Conservation (phyloP, 2,113 vertebrate species). For the Oryzias melastigma region DNA sequence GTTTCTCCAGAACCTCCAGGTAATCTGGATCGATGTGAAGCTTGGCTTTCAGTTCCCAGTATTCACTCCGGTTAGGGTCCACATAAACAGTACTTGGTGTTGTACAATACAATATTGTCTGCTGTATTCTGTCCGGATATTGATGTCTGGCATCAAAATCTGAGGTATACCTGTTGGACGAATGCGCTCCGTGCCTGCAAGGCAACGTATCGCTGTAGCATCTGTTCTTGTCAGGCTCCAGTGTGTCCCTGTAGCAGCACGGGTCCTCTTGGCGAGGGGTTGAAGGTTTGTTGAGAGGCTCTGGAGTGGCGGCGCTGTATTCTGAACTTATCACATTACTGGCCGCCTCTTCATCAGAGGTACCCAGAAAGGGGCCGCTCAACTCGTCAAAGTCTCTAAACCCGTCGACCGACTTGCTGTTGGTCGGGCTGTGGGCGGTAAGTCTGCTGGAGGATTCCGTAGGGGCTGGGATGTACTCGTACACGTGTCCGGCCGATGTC, state of each 20-base stretch:
- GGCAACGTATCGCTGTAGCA: conserved; percentile 82
- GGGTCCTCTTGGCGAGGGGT: conserved; percentile 85
- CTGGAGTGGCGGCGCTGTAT: conserved; percentile 89
- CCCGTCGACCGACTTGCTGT: conserved; percentile 84
- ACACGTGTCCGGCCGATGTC: conserved; percentile 89
- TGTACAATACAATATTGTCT: conserved; percentile 89
- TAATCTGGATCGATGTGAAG: conserved; percentile 98
- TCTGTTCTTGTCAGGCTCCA: conserved; percentile 86
- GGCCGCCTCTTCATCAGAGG: conserved; percentile 82
- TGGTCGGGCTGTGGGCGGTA: conserved; percentile 80
- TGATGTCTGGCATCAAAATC: conserved; percentile 89
- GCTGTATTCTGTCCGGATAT: conserved; percentile 88
- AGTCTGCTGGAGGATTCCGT: conserved; percentile 84
- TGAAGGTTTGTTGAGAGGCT: conserved; percentile 85
- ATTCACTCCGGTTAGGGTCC: conserved; percentile 93
- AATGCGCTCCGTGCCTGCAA: conserved; percentile 85
- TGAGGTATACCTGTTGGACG: conserved; percentile 84
- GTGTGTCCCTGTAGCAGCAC: conserved; percentile 87
- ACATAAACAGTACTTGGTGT: conserved; percentile 90
- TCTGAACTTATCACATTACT: conserved; percentile 85
- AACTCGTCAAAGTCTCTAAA: conserved; percentile 92
- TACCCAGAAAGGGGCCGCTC: conserved; percentile 85
- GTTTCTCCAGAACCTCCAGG: conserved; percentile 98
- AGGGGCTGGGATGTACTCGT: conserved; percentile 91
- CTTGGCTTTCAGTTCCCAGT: conserved; percentile 98